Conservation (phyloP, 2,113 vertebrate genomes). For the Heteronetta atricapilla region DNA sequence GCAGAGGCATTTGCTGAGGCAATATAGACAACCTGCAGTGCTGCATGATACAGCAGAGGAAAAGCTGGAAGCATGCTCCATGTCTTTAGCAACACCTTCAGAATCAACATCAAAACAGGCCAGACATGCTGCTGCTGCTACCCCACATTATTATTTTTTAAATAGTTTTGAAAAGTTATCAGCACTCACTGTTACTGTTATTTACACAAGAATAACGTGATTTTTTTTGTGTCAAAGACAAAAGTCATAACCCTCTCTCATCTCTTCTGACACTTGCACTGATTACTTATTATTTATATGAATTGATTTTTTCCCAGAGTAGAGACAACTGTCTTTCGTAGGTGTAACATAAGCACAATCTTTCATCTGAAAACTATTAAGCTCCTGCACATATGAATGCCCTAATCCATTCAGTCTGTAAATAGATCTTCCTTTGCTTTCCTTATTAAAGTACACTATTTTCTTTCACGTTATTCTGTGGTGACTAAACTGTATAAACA, state of each 20-base stretch:
- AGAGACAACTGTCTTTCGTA: conserved; percentile 28
- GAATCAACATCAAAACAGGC: background rate
- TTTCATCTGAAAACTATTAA: conserved; percentile 45
- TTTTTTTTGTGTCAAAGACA: conserved; percentile 3
- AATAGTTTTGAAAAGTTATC: background rate
- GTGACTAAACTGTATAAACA: background rate
- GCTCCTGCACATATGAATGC: background rate
- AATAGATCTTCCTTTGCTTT: background rate
- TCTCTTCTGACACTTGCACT: background rate
- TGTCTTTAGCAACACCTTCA: background rate
- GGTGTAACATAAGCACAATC: conserved; percentile 32
- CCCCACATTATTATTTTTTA: background rate
- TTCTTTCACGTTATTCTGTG: background rate
- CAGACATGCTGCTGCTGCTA: background rate
- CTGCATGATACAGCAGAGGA: background rate
- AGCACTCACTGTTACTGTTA: background rate
- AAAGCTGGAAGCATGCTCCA: background rate
- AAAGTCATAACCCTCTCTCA: background rate
- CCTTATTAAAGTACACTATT: background rate
- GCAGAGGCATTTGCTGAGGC: background rate
- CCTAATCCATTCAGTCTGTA: background rate
- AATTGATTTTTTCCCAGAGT: background rate
- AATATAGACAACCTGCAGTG: background rate
- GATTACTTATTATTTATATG: conserved; percentile 17
- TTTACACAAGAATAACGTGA: background rate